Base-by-base conservation (phyloP, 2,113 vertebrate genomes). In the Dascyllus trimaculatus region DNA sequence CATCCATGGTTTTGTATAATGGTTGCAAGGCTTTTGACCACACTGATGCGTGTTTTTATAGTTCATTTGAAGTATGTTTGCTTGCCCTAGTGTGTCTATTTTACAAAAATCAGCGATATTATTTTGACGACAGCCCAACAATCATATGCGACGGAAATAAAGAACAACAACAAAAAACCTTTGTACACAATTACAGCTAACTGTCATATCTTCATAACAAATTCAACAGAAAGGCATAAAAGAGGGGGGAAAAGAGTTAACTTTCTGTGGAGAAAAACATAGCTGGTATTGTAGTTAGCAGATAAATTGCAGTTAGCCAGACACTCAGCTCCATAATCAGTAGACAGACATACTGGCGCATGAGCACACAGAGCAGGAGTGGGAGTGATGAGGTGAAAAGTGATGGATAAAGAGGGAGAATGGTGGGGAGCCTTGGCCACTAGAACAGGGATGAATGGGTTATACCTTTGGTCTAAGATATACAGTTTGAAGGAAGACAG, bases 381-480 rank as follows among this genome's bases (percentile, higher is more conserved):
- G 46, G 89, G 85, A 91, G 85, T 91, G 81, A 87, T 90, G 85
- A 82, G 78, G 88, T 89, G 86, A 90, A 88, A 86, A 90, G 88
- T 75, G 87, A 92, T 90, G 87, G 69, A 87, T 86, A 84, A 80
- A 89, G 82, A 82, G 46, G 35, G 64, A 86, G 77, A 85, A 72
- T 64, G 75, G 29, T 78, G 63, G 59, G 53, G 77, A 92, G 73
- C 73, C 76, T 77, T 84, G 78, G 78, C 80, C 70, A 75, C 54
- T 54, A 74, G 61, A 78, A 70, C 48, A 60, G 35, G 76, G 59
- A 85, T 83, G 71, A 81, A 85, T 79, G 74, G 80, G 69, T 74
- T 85, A 57, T 75, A 80, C 62, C 72, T 90, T 75, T 78, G 87
- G 54, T 85, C 79, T 74, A 74, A 90, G 79, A 87, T 82, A 73